Base-by-base conservation (phyloP, 1,140 invertebrate genomes). In the Schlechtendalia chinensis region DNA sequence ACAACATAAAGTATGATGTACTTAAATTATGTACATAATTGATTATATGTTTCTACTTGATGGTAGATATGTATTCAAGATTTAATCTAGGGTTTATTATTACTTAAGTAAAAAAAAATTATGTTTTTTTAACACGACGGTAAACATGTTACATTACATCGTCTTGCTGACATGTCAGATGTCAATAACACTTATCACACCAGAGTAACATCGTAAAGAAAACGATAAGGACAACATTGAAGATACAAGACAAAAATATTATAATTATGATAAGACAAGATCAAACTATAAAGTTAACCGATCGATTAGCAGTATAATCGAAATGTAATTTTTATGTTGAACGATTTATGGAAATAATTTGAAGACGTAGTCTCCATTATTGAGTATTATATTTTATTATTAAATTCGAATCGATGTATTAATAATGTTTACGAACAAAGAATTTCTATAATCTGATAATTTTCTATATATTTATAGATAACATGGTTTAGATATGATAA, bases 131-230 rank as follows among this genome's bases (percentile, higher is more conserved):
- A 45, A 22, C 19, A 12, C 10, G n/a, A 67, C 1, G 11, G 0
- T 14, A 11, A 54, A n/a, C 14, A 11, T 16, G 17, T 65, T 39
- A 17, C 61, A 6, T 65, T 39, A 10, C n/a, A 32, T 45, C 39
- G 10, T 45, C 29, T 47, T 69, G 67, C 67, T 69, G 67, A 69
- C 67, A 69, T 69, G 67, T 69, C 65, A 69, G 47, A 47, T 10
- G 17, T 58, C 54, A 24, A 22, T 59, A 22, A 17, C 14, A 69
- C 22, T 39, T 39, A 39, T 39, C 32, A 69, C 45, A 22, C 22
- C 14, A 8, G n/a, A 19, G 17, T 19, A 54, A 19, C 16, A 19
- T n/a, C 47, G 8, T 50, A 12, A 45, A 12, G 22, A 45, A 45
- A 5, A 14, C 45, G 39, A 69, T 69, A 69, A 47, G 14, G 50